Conservation (phyloP, 2,888 invertebrate species). For the Ochropleura leucogaster region DNA sequence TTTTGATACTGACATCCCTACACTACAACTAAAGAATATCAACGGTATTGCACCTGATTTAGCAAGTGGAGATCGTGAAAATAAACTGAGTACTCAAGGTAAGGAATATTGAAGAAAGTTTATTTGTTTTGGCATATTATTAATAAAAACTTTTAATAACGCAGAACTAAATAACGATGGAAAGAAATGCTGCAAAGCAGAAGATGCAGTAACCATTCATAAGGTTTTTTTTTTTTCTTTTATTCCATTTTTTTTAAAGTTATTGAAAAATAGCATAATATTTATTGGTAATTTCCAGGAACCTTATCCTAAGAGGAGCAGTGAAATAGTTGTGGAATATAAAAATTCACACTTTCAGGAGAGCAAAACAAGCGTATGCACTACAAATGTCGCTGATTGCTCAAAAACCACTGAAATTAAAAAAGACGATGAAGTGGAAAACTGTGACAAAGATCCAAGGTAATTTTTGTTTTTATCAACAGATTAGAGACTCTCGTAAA, state of each 20-base stretch:
- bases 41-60: conserved; percentile 17
- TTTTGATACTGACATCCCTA: conserved; percentile 16
- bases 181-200: conserved; percentile 6
- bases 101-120: background rate
- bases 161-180: conserved; percentile 17
- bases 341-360: conserved; percentile 65
- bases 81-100: conserved; percentile 4
- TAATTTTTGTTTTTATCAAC: background rate
- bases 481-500: background rate
- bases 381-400: conserved; percentile 1
- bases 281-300: conserved; percentile 31
- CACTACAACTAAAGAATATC: conserved; percentile 1
- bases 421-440: conserved; percentile 18
- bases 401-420: conserved; percentile 15
- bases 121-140: background rate
- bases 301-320: conserved; percentile 12
- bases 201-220: background rate
- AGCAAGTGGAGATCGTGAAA: conserved; percentile 55
- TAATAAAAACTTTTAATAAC: background rate
- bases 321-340: conserved; percentile 56
- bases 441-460: conserved; percentile 43
- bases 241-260: background rate
- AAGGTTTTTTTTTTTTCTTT: conserved; percentile 33
- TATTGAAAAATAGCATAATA: background rate
- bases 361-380: conserved; percentile 51